Conservation (phyloP, 2,888 invertebrate species). For the Auanema freiburgensis region DNA sequence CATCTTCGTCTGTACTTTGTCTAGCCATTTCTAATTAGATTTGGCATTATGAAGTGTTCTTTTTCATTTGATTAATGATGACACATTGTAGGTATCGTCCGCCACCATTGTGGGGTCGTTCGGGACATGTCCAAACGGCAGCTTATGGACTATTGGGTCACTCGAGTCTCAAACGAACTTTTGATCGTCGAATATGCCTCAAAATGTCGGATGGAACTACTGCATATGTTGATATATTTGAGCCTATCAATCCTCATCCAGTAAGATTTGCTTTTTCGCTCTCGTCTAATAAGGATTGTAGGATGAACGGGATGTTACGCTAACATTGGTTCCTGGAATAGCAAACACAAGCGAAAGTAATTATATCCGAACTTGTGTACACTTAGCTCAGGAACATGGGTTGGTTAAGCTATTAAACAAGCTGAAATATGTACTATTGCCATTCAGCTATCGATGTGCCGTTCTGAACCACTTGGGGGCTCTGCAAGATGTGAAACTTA, state of each 20-base stretch:
- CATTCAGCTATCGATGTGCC: conserved; percentile 84
- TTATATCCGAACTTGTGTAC: conserved; percentile 88
- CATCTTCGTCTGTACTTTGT: not conserved
- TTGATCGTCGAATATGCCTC: conserved; percentile 6
- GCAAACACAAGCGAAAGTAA: conserved; percentile 92
- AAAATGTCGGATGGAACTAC: conserved; percentile 72
- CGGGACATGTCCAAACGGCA: conserved; percentile 90
- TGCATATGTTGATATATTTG: conserved; percentile 87
- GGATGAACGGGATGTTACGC: conserved; percentile 30
- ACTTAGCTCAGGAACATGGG: conserved; percentile 83
- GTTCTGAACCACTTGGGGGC: conserved; percentile 93
- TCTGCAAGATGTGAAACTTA: conserved; percentile 80
- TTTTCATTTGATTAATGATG: not conserved
- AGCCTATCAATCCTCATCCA: conserved; percentile 71
- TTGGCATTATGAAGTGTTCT: not conserved
- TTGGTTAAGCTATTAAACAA: not conserved
- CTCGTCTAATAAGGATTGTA: not conserved
- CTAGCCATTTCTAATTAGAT: too few relatives aligned
- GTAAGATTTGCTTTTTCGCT: not conserved
- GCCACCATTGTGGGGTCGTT: conserved; percentile 82
- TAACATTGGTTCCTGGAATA: conserved; percentile 87
- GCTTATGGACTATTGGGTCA: conserved; percentile 78
- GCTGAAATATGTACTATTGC: not conserved
- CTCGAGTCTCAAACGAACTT: conserved; percentile 73
- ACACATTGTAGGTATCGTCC: conserved; percentile 40